Percentiles rank a stretch among this genome's conserved stretches.
Conservation (phyloP, 2,113 vertebrate species). For the Daubentonia madagascariensis region DNA sequence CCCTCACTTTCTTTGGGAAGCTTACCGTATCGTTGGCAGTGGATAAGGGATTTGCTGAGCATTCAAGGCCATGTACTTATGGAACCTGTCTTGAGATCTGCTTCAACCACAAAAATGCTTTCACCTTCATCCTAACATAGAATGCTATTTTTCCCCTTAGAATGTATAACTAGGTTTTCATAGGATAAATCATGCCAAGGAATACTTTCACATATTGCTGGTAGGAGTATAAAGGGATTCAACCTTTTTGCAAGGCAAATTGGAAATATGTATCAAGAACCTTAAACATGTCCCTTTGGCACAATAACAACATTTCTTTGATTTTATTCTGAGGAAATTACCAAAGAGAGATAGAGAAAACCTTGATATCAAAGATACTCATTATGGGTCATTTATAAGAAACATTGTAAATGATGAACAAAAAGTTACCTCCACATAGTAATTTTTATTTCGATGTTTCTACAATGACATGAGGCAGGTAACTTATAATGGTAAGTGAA, state of each 20-base stretch:
- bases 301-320: background rate
- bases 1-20: background rate
- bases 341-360: background rate
- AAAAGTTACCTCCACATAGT: background rate
- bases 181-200: background rate
- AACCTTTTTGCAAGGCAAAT: background rate
- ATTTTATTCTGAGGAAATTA: background rate
- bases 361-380: background rate
- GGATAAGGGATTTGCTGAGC: background rate
- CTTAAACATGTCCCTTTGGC: background rate
- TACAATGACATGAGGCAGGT: background rate
- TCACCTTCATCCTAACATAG: background rate
- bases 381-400: background rate
- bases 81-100: background rate
- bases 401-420: background rate
- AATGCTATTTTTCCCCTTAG: background rate
- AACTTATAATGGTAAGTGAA: background rate
- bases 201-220: background rate
- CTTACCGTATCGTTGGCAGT: rapidly evolving
- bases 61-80: too few relatives aligned
- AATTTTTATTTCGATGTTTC: background rate
- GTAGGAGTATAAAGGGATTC: background rate
- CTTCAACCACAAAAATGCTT: background rate
- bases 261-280: background rate
- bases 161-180: slow-evolving; percentile 6